A percentile compares a stretch with the other conserved stretches of the same genome.
phyloP scores from a whole-genome alignment of 2,113 vertebrate species.

The Carassius auratus region DNA sequence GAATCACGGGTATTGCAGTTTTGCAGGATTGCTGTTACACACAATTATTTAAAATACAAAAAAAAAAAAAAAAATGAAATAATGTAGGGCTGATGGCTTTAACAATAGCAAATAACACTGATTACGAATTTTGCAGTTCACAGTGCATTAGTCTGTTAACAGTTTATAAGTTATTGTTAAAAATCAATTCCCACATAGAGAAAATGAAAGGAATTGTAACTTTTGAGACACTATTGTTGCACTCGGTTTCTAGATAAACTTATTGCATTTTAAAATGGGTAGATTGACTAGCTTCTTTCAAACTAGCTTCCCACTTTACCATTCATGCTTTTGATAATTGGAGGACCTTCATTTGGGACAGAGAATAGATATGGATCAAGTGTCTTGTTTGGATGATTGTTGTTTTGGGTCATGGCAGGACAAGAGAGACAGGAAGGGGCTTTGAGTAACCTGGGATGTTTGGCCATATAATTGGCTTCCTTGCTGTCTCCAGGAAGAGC shows the following conservation, averaged over 20 bases:
- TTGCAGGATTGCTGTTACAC: neutral
- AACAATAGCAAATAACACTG: no score
- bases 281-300: neutral
- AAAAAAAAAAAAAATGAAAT: no score
- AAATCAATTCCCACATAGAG: neutral
- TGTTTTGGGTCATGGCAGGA: constrained; percentile 43
- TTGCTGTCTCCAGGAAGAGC: constrained; percentile 39
- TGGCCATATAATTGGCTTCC: constrained; percentile 35
- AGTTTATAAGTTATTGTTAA: neutral
- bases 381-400: neutral
- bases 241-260: neutral
- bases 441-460: constrained; percentile 36
- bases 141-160: neutral
- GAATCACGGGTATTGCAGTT: neutral
- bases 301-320: neutral
- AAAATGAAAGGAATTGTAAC: neutral
- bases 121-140: no score
- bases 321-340: neutral
- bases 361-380: neutral
- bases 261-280: neutral
- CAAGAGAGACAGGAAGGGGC: constrained; percentile 27
- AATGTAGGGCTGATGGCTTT: no score
- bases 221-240: neutral
- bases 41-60: neutral
- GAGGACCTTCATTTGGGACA: neutral